Base-by-base conservation (phyloP, 1,140 invertebrate species). In the Eupristina koningsbergeri region DNA sequence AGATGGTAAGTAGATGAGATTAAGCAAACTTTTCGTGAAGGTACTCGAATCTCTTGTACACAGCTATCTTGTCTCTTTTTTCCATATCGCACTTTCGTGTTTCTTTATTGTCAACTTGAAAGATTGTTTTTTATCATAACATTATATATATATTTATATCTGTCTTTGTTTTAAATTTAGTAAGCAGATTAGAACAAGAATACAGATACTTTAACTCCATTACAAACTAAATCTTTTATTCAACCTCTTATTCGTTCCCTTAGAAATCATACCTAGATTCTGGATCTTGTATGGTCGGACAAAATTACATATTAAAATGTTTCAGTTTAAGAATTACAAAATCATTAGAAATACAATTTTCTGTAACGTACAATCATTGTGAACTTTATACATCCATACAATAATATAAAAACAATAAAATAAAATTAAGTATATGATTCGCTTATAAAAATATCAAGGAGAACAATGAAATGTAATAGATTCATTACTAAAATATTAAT, bases 1-100 rank as follows among this genome's bases (percentile, higher is more conserved):
- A 71, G 80, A 85, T 85, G 76, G 84, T 88, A 88, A 89, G 87
- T 89, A 88, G 83, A 87, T 29, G 86, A 86, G 87, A 89, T 90
- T 89, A 89, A 87, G 84, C 85, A 81, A 89, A 89, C 81, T 89
- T 89, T 87, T 84, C 63, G 71, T 82, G 63, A 83, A 86, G 84
- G n/a, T n/a, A n/a, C n/a, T 83, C 83, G 84, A 86, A 86, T 85
- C 85, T 86, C 85, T 22, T 17, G 26, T 26, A 13, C 22, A 3
- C 7, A 22, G 53, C 41, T 58, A 13, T 26, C 26, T 29, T 26
- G n/a, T 80, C 41, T 67, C 26, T 50, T 11, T 50, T 19, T 13
- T 67, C 11, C 45, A 3, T 45, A 2, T 47, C 69, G 19, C 26
- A 3, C 13, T 82, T 39, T 81, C 41, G 11, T 36, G 13, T 53